phyloP scores from a whole-genome alignment of 2,888 invertebrate species.

The Caenorhabditis sp. region DNA sequence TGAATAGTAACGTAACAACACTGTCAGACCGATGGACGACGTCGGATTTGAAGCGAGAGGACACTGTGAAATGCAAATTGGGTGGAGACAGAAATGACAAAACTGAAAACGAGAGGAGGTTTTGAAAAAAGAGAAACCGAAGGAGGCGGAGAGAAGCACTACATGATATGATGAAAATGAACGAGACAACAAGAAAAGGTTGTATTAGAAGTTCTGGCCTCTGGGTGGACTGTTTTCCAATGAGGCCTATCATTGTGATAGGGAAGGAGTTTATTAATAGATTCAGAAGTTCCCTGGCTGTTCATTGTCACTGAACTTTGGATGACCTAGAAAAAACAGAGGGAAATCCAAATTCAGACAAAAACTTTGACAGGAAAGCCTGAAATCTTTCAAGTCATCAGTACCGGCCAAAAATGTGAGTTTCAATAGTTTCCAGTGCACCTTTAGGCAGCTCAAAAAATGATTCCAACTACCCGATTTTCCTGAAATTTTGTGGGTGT shows the following conservation, averaged over 20 bases:
- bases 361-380: no score
- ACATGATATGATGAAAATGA: slow-evolving; percentile 48
- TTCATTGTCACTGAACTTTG: slow-evolving; percentile 12
- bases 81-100: slow-evolving; percentile 24
- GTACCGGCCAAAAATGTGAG: no score
- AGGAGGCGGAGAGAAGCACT: slow-evolving; percentile 12
- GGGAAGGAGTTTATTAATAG: slow-evolving; percentile 23
- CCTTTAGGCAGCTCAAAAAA: no score
- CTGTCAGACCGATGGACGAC: slow-evolving; percentile 35
- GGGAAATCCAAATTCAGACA: no score
- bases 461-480: no score
- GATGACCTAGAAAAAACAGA: slow-evolving; percentile 1
- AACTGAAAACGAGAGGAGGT: slow-evolving; percentile 26
- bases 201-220: slow-evolving; percentile 5
- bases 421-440: no score
- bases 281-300: not conserved
- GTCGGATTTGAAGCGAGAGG: slow-evolving; percentile 11
- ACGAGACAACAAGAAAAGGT: slow-evolving; percentile 4
- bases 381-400: no score
- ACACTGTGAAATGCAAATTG: slow-evolving; percentile 60
- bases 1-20: slow-evolving; percentile 63
- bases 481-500: no score
- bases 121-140: not conserved
- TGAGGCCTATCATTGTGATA: slow-evolving; percentile 25
- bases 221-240: slow-evolving; percentile 22